Percentiles rank a stretch among this genome's conserved stretches.
Conservation (phyloP, 2,888 invertebrate species). For the Hirtodrosophila cameraria region DNA sequence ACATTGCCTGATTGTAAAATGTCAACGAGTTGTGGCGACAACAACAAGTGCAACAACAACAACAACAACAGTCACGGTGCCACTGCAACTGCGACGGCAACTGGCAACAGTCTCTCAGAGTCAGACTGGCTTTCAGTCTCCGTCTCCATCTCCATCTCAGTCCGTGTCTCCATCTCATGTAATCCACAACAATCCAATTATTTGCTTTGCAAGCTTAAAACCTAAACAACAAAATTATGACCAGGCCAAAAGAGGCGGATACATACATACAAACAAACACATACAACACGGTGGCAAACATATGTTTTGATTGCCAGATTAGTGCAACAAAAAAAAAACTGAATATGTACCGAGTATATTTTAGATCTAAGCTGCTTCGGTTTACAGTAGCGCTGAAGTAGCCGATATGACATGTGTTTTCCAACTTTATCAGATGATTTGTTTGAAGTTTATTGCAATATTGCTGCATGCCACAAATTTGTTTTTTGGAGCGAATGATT, state of each 20-base stretch:
- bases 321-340: conserved; percentile 40
- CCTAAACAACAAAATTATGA: conserved; percentile 67
- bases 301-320: conserved; percentile 68
- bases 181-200: conserved; percentile 66
- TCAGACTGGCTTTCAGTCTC: too few relatives aligned
- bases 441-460: conserved; percentile 44
- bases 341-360: conserved; percentile 6
- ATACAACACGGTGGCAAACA: conserved; percentile 52
- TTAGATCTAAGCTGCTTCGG: conserved; percentile 10
- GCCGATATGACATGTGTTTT: conserved; percentile 58
- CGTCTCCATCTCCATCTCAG: conserved; percentile 10
- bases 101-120: too few relatives aligned
- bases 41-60: neutral
- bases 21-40: conserved; percentile 39
- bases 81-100: conserved; percentile 26
- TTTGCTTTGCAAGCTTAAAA: conserved; percentile 60
- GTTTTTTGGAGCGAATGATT: conserved; percentile 21
- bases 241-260: conserved; percentile 22
- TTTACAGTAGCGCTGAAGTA: conserved; percentile 14
- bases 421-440: conserved; percentile 51
- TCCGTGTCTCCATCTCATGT: conserved; percentile 18
- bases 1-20: conserved; percentile 62
- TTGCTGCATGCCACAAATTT: conserved; percentile 45
- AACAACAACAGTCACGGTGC: neutral
- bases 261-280: neutral